phyloP scores from a whole-genome alignment of 1,140 invertebrate species.

The Saccostrea echinata region DNA sequence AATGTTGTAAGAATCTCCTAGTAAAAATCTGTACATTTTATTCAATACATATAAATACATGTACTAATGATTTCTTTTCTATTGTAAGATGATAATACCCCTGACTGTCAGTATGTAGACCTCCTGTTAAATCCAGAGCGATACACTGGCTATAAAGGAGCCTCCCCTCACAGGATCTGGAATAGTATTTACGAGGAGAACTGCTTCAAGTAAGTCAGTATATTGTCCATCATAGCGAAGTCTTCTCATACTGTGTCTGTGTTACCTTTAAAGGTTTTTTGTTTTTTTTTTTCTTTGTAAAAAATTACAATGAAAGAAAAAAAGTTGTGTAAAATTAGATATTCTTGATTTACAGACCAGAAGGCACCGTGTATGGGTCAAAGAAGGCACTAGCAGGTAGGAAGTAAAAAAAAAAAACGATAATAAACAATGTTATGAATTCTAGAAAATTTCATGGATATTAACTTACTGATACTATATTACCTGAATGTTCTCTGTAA shows the following conservation, averaged over 20 bases:
- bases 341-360: conserved; percentile 42
- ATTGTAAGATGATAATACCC: conserved; percentile 86
- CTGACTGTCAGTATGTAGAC: conserved; percentile 93
- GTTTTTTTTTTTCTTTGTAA: no score
- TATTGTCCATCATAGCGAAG: background rate
- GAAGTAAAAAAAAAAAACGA: background rate
- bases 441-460: no score
- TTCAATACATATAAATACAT: no score
- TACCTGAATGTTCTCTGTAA: no score
- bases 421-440: no score
- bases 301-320: no score
- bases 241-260: no score
- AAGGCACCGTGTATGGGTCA: conserved; percentile 43
- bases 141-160: conserved; percentile 97
- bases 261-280: no score
- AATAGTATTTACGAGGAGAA: conserved; percentile 98
- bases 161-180: conserved; percentile 97
- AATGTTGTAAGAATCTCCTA: no score
- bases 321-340: no score
- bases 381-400: conserved; percentile 54
- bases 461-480: no score
- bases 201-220: conserved; percentile 88
- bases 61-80: background rate
- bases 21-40: no score
- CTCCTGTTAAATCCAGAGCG: conserved; percentile 97